Evolutionary conservation across 2,888 invertebrate species (phyloP).

Genomic region (Microctonus hyperodae): DNA sequence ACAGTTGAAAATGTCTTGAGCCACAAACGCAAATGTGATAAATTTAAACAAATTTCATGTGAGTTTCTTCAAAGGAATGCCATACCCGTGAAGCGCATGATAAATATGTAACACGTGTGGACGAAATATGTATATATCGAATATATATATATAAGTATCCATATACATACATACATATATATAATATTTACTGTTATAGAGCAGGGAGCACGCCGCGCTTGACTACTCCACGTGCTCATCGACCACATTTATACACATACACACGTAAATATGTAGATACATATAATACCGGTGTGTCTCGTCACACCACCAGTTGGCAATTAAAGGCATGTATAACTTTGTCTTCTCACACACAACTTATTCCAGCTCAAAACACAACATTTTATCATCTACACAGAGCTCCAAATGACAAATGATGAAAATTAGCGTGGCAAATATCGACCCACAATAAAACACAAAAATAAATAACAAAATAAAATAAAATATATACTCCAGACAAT

Average conservation of each 20-base stretch:
- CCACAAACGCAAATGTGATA: conserved; percentile 35
- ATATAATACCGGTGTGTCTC: neutral
- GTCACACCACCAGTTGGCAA: conserved; percentile 25
- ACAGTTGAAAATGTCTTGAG: conserved; percentile 27
- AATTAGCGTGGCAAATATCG: conserved; percentile 24
- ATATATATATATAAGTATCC: conserved; percentile 18
- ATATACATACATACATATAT: neutral
- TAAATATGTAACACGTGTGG: conserved; percentile 41
- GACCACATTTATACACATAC: neutral
- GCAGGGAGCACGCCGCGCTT: conserved; percentile 9
- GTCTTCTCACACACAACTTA: conserved; percentile 17
- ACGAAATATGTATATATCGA: conserved; percentile 18
- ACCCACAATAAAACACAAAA: neutral
- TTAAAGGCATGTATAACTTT: conserved; percentile 18
- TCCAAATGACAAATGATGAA: conserved; percentile 17
- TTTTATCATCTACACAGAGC: neutral
- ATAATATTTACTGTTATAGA: conserved; percentile 7
- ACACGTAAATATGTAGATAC: neutral
- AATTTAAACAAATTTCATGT: conserved; percentile 42
- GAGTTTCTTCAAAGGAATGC: conserved; percentile 42
- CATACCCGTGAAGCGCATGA: conserved; percentile 38
- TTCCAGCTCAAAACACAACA: conserved; percentile 15
- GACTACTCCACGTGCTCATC: conserved; percentile 19
- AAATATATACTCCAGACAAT: neutral
- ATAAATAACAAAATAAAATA: neutral